Base-by-base conservation (phyloP, 2,113 vertebrate genomes). In the Crotalus viridis region DNA sequence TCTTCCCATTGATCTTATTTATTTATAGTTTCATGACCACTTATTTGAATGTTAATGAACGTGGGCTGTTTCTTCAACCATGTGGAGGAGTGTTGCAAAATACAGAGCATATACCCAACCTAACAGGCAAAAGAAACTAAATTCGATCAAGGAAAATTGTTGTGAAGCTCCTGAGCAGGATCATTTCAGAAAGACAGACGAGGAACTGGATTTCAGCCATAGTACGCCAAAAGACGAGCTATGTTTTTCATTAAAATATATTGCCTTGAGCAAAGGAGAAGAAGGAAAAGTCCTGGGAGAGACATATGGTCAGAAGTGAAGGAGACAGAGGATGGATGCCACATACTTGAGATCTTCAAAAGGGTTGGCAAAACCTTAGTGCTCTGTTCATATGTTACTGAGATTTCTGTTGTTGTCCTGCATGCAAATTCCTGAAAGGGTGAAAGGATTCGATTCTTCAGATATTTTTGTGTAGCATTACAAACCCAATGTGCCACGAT, bases 41-140 rank as follows among this genome's bases (percentile, higher is more conserved):
- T 85, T 96, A 94, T 97, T 96, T 96, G 94, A 61, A 88, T 93
- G 93, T 94, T 43, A 74, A 95, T 92, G 95, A 94, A 95, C 93
- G 64, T 94, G n/a, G 95, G 95, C 91, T 95, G 6, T 96, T 96
- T 92, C 51, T 43, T 92, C 86, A 96, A 96, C 95, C 4, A 33
- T 55, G n/a, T 0, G 96, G 39, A 95, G 55, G 57, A 64, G 94
- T 92, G 26, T 85, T 69, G 91, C 93, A 89, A 74, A 39, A 24
- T n/a, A 86, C 0, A 4, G 55, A 93, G 89, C 26, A 74, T 90
- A 5, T 26, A 21, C 88, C 5, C 15, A 90, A 93, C 92, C n/a
- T 26, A 22, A 39, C 52, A 90, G 90, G 56, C 19, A 17, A 39
- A 48, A 94, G 85, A 89, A 54, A 24, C 91, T 43, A 92, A 92